Base-by-base conservation (phyloP, 2,113 vertebrate genomes). In the Sinosuthora webbiana region DNA sequence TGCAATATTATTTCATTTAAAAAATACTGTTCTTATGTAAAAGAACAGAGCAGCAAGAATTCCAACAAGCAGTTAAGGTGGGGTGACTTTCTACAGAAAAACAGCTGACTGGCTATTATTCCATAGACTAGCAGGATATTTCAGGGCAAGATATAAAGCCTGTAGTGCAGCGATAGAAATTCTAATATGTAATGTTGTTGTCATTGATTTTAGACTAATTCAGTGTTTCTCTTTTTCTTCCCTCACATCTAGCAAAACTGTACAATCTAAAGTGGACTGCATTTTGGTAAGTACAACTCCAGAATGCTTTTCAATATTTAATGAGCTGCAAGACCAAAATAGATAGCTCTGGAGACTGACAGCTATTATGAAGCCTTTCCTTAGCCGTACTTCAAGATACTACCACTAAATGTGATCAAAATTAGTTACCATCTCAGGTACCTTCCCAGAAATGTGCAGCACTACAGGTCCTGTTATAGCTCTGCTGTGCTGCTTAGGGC, bases 231-330 rank as follows among this genome's bases (percentile, higher is more conserved):
- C 12, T 95, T 95, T 95, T 97, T 93, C 95, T 95, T 82, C 96
- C 83, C 98, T 98, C 73, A 16, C n/a, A 1, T 95, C 87, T 98
- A 99, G 99, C 98, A 99, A 99, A 99, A 99, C 99, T 96, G 99
- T 99, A 98, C 99, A 99, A 98, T 99, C 99, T 97, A 99, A 99
- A 98, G 99, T 99, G 98, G 99, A 99, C 98, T 99, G 98, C 98
- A 99, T 99, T 98, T 98, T 99, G 99, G 99, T 99, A 97, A 99
- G 99, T 99, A 97, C 77, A 75, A 93, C 68, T 91, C 69, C 44
- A 78, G 92, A 90, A 95, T 96, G 88, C 94, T 91, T 93, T 93
- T 90, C 50, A 84, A 89, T 93, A 62, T 78, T 97, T 93, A 86
- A 87, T 93, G 57, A 94, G 50, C 82, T 78, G 33, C 52, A 49